These are phyloP conservation scores for Xenentodon cancila DNA, from an alignment of 2,797 vertebrate genomes.

Conservation along the genomic window DNA sequence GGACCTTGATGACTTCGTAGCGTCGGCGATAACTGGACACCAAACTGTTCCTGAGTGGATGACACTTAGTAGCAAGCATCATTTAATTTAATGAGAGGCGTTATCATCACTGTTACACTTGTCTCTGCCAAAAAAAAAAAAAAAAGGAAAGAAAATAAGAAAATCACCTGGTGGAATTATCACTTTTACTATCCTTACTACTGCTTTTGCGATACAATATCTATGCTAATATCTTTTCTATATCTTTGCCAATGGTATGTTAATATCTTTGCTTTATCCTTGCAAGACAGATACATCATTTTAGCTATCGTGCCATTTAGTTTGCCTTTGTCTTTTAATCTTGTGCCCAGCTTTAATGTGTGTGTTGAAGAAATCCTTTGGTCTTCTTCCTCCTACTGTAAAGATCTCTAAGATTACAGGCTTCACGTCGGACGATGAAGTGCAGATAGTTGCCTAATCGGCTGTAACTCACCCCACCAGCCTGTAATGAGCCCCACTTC, in stretches of 20 bases:
- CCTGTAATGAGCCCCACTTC: constrained; percentile 76
- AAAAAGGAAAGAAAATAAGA: no score
- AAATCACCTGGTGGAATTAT: not conserved
- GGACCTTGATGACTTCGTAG: constrained; percentile 44
- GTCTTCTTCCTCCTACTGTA: constrained; percentile 46
- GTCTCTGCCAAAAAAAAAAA: not conserved
- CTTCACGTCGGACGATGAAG: constrained; percentile 75
- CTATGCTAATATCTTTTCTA: no score
- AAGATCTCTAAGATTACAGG: constrained; percentile 73
- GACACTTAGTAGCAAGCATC: not conserved
- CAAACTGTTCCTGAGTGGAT: not conserved
- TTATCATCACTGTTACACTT: not conserved
- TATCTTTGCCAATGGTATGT: no score
- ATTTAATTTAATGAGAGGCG: constrained; percentile 15
- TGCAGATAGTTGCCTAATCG: constrained; percentile 69
- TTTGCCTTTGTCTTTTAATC: constrained; percentile 18
- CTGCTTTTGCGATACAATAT: no score
- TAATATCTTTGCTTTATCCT: not conserved
- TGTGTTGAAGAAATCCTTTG: constrained; percentile 43
- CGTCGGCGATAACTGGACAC: constrained; percentile 20
- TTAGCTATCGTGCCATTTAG: not conserved
- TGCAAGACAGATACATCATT: not conserved
- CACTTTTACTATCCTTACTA: not conserved
- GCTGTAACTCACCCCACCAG: constrained; percentile 74
- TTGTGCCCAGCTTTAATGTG: constrained; percentile 25